A percentile compares a stretch with the other conserved stretches of the same genome.
phyloP scores from a whole-genome alignment of 2,888 invertebrate genomes.

The Thecocarcelia acutangulata region DNA sequence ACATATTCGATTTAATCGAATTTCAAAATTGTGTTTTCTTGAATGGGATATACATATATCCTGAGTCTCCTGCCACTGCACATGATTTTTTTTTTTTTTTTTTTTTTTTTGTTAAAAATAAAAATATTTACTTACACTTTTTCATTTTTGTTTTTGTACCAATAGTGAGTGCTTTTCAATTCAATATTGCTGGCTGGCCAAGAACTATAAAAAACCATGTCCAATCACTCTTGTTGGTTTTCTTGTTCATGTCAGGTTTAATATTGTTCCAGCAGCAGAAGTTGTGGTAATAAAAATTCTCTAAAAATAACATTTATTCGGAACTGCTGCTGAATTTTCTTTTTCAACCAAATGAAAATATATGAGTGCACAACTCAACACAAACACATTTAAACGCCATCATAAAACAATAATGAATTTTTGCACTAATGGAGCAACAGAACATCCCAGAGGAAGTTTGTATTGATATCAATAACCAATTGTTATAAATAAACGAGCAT shows the following conservation, averaged over 20 bases:
- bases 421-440: neutral
- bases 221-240: conserved; percentile 1
- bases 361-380: neutral
- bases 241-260: conserved; percentile 21
- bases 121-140: neutral
- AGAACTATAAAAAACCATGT: neutral
- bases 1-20: no score
- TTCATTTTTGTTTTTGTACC: neutral
- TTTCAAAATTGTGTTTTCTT: no score
- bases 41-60: no score
- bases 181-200: conserved; percentile 27
- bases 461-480: no score
- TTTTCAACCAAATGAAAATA: neutral
- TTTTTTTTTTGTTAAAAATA: neutral
- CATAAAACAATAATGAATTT: conserved; percentile 18
- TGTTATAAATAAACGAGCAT: no score
- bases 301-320: conserved; percentile 12
- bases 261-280: conserved; percentile 20
- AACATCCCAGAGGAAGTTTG: neutral
- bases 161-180: conserved; percentile 17
- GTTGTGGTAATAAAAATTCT: conserved; percentile 6
- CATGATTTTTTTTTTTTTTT: no score
- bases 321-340: neutral
- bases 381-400: neutral
- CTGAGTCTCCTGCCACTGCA: no score